Percentiles rank a stretch among this genome's conserved stretches.
Conservation (phyloP, 1,140 invertebrate species). For the Neotoxoptera formosana region DNA sequence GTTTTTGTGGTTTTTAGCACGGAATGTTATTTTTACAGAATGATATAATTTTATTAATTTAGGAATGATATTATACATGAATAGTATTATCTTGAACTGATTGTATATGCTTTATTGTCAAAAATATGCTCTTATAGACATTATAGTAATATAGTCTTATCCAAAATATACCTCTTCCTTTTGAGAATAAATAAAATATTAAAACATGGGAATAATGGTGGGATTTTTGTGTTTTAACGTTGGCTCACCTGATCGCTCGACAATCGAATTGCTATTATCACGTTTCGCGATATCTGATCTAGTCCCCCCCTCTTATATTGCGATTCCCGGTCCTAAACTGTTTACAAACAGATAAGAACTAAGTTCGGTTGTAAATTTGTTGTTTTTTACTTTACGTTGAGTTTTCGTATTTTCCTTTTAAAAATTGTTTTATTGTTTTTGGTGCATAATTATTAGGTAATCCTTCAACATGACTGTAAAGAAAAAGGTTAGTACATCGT, state of each 20-base stretch:
- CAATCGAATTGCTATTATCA: constrained; percentile 1
- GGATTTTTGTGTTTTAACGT: neutral
- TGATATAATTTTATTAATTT: too few species aligned
- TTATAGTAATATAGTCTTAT: too few species aligned
- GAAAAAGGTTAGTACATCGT: constrained; percentile 46
- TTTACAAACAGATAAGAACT: constrained; percentile 55
- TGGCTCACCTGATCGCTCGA: neutral
- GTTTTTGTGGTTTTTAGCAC: too few species aligned
- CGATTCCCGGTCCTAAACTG: neutral
- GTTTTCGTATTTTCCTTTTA: neutral
- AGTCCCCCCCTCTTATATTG: neutral
- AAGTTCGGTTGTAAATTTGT: neutral
- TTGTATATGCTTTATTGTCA: too few species aligned
- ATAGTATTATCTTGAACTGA: too few species aligned
- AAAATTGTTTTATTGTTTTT: neutral
- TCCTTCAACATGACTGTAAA: constrained; percentile 26
- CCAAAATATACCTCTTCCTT: too few species aligned
- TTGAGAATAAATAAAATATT: neutral
- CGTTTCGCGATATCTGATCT: neutral
- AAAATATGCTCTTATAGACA: too few species aligned
- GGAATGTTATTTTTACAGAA: too few species aligned
- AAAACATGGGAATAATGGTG: neutral
- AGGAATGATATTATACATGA: too few species aligned
- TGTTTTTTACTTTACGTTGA: neutral
- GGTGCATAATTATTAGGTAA: neutral